phyloP scores from a whole-genome alignment of 2,113 vertebrate genomes.

The Rousettus leschenaultii region DNA sequence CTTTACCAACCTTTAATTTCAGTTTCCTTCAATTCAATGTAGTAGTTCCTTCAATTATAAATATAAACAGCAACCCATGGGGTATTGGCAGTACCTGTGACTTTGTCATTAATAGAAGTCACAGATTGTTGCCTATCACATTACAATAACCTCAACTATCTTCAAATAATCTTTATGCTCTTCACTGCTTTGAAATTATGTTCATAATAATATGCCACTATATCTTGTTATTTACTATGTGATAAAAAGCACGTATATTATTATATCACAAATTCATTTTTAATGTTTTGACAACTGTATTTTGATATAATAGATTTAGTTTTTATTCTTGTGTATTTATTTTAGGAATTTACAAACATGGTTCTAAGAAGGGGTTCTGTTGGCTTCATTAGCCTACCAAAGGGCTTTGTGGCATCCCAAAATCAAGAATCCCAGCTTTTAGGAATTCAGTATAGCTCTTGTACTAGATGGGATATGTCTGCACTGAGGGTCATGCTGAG shows the following conservation, averaged over 20 bases:
- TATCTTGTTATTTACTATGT: background rate
- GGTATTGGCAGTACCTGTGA: background rate
- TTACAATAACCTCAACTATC: background rate
- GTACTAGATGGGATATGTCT: background rate
- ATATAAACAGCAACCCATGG: background rate
- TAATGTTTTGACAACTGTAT: conserved; percentile 4
- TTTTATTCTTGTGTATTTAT: background rate
- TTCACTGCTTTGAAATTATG: background rate
- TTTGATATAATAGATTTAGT: background rate
- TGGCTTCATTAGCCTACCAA: background rate
- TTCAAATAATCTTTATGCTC: background rate
- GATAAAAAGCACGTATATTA: background rate
- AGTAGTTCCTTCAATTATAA: background rate
- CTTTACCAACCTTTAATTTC: background rate
- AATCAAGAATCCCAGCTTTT: background rate
- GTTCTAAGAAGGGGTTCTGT: background rate
- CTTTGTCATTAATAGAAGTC: conserved; percentile 12
- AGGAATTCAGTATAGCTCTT: background rate
- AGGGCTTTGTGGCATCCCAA: background rate
- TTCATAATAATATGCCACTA: background rate
- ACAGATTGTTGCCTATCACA: background rate
- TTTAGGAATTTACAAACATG: background rate
- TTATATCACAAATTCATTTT: background rate
- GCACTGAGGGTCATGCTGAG: background rate
- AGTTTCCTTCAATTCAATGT: background rate